A percentile compares a stretch with the other conserved stretches of the same genome.
These are phyloP conservation scores for Sesamia inferens DNA, from an alignment of 2,888 invertebrate genomes.

Conservation along the genomic window DNA sequence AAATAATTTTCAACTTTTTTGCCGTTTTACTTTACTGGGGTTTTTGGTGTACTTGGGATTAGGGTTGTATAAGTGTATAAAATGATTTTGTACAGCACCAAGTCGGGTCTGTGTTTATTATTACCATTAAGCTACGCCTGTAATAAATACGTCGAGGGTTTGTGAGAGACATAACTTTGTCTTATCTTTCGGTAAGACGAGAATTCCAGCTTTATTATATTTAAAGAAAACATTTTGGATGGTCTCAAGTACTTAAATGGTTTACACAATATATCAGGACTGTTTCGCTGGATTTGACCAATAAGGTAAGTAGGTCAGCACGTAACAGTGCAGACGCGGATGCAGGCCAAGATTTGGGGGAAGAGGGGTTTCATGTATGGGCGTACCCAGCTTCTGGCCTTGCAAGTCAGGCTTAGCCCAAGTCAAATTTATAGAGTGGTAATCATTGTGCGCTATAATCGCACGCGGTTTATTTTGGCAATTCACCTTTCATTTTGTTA, in stretches of 20 bases:
- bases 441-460: no score
- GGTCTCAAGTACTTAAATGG: neutral
- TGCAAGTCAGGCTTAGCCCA: no score
- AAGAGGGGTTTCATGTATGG: no score
- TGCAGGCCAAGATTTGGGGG: no score
- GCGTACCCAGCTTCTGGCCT: no score
- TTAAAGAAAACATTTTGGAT: neutral
- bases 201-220: slow-evolving; percentile 2
- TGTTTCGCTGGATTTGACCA: neutral
- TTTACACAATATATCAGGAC: neutral
- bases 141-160: neutral
- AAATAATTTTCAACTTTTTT: slow-evolving; percentile 34
- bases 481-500: no score
- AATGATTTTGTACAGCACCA: neutral
- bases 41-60: neutral
- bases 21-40: neutral
- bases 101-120: neutral
- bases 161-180: slow-evolving; percentile 4
- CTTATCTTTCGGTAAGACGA: neutral
- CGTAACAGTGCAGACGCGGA: neutral
- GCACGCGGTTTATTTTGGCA: no score
- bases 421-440: no score
- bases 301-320: neutral
- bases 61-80: neutral
- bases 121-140: neutral